phyloP scores from a whole-genome alignment of 1,140 invertebrate species.

The Lineus longissimus region DNA sequence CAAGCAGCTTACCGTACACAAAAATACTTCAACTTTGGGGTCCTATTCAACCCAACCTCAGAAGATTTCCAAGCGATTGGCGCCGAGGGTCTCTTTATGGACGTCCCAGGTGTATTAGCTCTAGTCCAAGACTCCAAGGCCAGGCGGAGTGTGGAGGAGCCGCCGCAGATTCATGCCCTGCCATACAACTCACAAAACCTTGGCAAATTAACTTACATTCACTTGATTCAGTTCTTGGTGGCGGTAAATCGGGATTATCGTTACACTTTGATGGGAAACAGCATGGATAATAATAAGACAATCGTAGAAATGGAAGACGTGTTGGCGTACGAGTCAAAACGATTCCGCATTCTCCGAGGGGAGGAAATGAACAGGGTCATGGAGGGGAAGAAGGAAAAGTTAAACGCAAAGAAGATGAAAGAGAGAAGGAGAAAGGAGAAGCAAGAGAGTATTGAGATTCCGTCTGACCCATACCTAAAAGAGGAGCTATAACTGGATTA shows the following conservation, averaged over 20 bases:
- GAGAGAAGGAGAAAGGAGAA: not conserved
- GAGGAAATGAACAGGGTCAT: not conserved
- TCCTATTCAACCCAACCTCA: constrained; percentile 24
- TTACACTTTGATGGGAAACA: constrained; percentile 27
- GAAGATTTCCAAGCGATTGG: constrained; percentile 30
- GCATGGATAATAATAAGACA: constrained; percentile 20
- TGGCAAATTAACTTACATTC: constrained; percentile 33
- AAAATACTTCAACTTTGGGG: constrained; percentile 34
- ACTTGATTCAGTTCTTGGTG: constrained; percentile 36
- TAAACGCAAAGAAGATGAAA: not conserved
- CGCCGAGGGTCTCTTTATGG: constrained; percentile 21
- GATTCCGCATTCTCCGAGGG: constrained; percentile 27
- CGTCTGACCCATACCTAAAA: too few relatives aligned
- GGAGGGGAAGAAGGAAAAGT: constrained; percentile 5
- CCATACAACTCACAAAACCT: constrained; percentile 22
- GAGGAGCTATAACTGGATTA: too few relatives aligned
- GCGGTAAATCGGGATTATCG: constrained; percentile 32
- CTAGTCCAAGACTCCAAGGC: constrained; percentile 20
- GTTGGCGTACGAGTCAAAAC: constrained; percentile 27
- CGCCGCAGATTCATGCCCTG: constrained; percentile 18
- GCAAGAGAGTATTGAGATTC: too few relatives aligned
- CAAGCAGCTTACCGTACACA: constrained; percentile 28
- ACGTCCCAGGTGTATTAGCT: constrained; percentile 28
- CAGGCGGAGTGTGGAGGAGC: not conserved
- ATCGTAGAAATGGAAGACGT: constrained; percentile 34